Evolutionary conservation across 2,797 vertebrate species (phyloP).

Genomic region (Hozukius guyotensis): DNA sequence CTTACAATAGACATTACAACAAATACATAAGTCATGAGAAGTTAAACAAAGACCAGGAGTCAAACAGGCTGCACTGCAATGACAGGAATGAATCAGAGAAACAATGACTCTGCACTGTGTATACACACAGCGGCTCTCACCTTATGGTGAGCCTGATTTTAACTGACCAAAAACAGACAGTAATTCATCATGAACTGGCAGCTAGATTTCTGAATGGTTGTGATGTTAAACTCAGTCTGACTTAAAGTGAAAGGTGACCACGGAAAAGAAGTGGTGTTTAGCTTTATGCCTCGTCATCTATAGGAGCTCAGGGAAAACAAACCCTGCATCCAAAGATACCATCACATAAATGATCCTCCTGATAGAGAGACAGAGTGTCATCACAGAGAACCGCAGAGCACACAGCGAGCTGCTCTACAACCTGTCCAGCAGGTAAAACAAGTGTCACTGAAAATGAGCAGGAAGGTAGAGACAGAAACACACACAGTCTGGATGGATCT

Average conservation of each 20-base stretch:
- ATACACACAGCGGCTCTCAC: neutral
- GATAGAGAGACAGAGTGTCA: neutral
- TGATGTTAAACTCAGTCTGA: neutral
- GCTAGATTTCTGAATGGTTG: neutral
- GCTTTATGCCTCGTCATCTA: neutral
- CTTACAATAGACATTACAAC: neutral
- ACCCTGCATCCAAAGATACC: neutral
- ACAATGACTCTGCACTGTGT: conserved; percentile 3
- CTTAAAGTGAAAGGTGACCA: neutral
- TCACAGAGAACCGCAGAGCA: neutral
- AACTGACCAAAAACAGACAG: neutral
- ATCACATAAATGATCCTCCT: neutral
- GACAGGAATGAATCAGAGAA: conserved; percentile 19
- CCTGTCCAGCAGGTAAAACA: conserved; percentile 62
- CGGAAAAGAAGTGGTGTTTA: neutral
- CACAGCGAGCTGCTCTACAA: conserved; percentile 1
- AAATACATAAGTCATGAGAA: neutral
- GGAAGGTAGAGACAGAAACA: conserved; percentile 5
- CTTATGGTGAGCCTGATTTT: neutral
- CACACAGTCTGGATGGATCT: conserved; percentile 13
- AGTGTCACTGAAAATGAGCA: conserved; percentile 13
- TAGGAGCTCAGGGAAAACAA: neutral
- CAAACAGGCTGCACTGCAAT: neutral
- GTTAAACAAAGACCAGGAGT: conserved; percentile 7
- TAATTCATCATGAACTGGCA: neutral